phyloP scores from a whole-genome alignment of 2,113 vertebrate genomes.

The Malurus cyaneus region DNA sequence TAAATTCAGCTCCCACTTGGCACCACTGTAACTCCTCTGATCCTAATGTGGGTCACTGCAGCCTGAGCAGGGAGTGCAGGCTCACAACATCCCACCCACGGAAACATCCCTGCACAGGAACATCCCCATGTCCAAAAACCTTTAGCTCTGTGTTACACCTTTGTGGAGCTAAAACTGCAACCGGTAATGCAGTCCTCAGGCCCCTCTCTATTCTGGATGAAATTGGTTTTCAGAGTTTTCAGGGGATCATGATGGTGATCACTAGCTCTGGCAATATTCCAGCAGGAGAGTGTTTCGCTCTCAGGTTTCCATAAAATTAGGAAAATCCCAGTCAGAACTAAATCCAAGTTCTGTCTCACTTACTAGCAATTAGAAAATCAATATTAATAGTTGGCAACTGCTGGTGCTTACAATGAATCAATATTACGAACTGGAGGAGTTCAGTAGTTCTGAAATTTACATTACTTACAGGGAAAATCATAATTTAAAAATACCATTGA shows the following conservation, averaged over 20 bases:
- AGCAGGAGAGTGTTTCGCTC: neutral
- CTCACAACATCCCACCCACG: neutral
- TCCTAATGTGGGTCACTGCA: neutral
- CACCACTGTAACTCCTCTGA: neutral
- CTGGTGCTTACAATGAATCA: neutral
- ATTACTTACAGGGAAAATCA: neutral
- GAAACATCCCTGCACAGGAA: accelerated
- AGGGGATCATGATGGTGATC: neutral
- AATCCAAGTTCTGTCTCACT: neutral
- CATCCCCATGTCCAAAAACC: neutral
- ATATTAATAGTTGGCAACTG: neutral
- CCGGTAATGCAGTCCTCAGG: neutral
- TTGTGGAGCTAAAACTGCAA: neutral
- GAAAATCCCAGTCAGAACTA: neutral
- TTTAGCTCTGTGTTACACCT: neutral
- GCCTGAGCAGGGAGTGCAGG: neutral
- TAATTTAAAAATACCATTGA: neutral
- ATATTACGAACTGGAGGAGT: neutral
- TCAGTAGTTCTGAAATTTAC: neutral
- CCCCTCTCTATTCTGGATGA: accelerated
- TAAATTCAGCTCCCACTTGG: neutral
- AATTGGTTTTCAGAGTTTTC: neutral
- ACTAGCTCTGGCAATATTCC: neutral
- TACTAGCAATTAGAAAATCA: neutral
- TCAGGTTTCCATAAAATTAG: neutral